Evolutionary conservation across 2,113 vertebrate species (phyloP).

Genomic region (Myiagra hebetior): DNA sequence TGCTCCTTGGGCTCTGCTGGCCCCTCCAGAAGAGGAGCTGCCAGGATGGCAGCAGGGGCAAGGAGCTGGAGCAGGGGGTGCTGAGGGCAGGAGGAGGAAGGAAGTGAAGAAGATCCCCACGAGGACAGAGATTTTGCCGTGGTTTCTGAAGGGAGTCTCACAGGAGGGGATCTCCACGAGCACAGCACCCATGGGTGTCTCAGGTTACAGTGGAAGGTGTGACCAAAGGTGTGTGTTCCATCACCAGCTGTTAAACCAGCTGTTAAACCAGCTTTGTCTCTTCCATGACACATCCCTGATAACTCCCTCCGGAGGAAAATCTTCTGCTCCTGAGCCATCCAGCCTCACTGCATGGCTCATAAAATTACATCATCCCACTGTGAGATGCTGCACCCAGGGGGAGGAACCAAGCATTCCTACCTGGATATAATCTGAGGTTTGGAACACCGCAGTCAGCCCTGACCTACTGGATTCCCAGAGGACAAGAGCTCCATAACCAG

Average conservation of each 20-base stretch:
- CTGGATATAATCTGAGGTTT: too few species aligned
- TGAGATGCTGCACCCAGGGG: too few species aligned
- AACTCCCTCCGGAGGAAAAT: too few species aligned
- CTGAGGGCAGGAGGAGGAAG: neutral
- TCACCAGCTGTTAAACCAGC: neutral
- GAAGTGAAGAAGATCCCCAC: neutral
- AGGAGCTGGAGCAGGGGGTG: neutral
- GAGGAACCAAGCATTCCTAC: neutral
- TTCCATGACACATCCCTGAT: too few species aligned
- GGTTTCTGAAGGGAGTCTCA: neutral
- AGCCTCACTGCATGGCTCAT: too few species aligned
- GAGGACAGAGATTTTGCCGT: neutral
- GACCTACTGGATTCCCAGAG: too few species aligned
- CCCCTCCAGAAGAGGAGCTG: neutral
- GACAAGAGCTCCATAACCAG: too few species aligned
- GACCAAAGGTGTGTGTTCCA: neutral
- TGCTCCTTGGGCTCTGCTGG: neutral
- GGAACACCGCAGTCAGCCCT: too few species aligned
- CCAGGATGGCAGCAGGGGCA: neutral
- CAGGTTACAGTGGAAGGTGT: neutral
- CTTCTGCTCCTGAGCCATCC: too few species aligned
- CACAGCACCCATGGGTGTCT: neutral
- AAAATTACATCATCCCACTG: too few species aligned
- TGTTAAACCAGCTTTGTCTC: too few species aligned
- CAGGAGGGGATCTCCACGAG: neutral